Conservation (phyloP, 2,888 invertebrate species). For the Monoplex corrugatus region DNA sequence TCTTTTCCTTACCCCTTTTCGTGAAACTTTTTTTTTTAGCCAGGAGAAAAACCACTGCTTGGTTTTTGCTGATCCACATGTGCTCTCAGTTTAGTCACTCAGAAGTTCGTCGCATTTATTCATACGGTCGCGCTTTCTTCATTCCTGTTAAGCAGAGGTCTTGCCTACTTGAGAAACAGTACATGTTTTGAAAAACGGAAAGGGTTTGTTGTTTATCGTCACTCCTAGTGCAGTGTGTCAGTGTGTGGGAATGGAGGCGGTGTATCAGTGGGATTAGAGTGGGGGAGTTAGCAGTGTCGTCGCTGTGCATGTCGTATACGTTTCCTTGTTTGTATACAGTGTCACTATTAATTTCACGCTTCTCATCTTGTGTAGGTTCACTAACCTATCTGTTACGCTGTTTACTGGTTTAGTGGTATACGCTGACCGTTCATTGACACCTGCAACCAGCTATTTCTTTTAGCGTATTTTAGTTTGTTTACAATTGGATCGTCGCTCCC, state of each 20-base stretch:
- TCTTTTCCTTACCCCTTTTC: not conserved
- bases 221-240: not conserved
- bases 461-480: too few species aligned
- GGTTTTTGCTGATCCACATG: not conserved
- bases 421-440: too few species aligned
- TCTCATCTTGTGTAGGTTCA: too few species aligned
- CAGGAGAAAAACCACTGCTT: not conserved
- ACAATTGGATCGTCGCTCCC: too few species aligned
- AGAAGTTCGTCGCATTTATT: not conserved
- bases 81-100: not conserved
- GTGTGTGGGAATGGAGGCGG: not conserved
- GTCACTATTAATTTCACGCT: too few species aligned
- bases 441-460: too few species aligned
- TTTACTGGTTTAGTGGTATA: too few species aligned
- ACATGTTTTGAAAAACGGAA: conserved; percentile 14
- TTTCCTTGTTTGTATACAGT: too few species aligned
- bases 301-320: too few species aligned
- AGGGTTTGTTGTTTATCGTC: conserved; percentile 18
- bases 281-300: not conserved
- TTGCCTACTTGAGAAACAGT: conserved; percentile 10
- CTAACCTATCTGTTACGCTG: too few species aligned
- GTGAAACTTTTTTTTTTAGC: not conserved
- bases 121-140: not conserved
- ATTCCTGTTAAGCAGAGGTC: not conserved
- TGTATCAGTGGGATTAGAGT: not conserved